phyloP scores from a whole-genome alignment of 1,140 invertebrate species.

The Piezodorus guildinii region DNA sequence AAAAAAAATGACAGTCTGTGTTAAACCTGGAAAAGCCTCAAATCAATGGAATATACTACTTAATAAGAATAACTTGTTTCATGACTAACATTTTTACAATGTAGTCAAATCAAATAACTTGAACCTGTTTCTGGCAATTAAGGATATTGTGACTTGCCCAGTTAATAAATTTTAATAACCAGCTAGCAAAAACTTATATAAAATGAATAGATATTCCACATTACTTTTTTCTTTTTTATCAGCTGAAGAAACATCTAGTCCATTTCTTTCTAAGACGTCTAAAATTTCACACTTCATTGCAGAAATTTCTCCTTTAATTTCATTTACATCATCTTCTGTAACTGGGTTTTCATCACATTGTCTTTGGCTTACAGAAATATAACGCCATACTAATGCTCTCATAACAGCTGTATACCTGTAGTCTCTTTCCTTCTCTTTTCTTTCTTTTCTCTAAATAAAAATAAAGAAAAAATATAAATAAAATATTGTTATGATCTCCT shows the following conservation, averaged over 20 bases:
- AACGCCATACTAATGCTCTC: slow-evolving; percentile 71
- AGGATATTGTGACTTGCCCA: too few relatives aligned
- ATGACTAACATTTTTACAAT: too few relatives aligned
- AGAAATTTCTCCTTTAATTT: slow-evolving; percentile 80
- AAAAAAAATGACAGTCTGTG: too few relatives aligned
- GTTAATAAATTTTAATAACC: too few relatives aligned
- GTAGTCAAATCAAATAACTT: too few relatives aligned
- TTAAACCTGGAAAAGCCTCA: too few relatives aligned
- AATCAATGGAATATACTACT: too few relatives aligned
- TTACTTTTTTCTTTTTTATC: slow-evolving; percentile 56
- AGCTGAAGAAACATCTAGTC: slow-evolving; percentile 57
- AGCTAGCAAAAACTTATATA: too few relatives aligned
- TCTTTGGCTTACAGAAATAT: slow-evolving; percentile 64
- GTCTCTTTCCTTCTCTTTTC: slow-evolving; percentile 47
- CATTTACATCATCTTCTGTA: slow-evolving; percentile 85
- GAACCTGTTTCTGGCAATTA: too few relatives aligned
- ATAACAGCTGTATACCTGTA: slow-evolving; percentile 62
- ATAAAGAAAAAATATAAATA: too few relatives aligned
- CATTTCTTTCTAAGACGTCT: slow-evolving; percentile 66
- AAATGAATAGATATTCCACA: slow-evolving; percentile 18
- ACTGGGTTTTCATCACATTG: slow-evolving; percentile 62
- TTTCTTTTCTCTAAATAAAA: slow-evolving; percentile 34
- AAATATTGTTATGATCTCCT: too few relatives aligned
- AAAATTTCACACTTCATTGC: slow-evolving; percentile 70
- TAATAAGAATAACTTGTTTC: too few relatives aligned